Evolutionary conservation across 2,113 vertebrate genomes (phyloP).

Genomic region (Falcunculus frontatus): DNA sequence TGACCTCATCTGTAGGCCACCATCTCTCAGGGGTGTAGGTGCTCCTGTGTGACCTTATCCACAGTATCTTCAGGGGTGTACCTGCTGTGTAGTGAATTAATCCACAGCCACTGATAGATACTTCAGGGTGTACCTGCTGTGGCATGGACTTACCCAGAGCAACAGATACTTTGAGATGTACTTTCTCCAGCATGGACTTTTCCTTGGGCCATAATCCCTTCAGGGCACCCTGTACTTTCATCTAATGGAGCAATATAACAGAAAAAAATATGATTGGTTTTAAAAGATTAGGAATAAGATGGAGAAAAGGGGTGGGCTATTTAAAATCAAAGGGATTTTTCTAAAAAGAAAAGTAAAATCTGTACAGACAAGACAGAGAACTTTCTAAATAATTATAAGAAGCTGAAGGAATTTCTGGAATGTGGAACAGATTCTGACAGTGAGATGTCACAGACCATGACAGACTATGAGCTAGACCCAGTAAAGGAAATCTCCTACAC

Average conservation of each 20-base stretch:
- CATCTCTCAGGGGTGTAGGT: not conserved
- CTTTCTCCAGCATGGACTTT: not conserved
- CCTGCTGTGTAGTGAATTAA: not conserved
- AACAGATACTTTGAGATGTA: not conserved
- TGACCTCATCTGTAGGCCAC: not conserved
- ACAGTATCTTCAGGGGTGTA: not conserved
- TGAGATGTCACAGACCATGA: not conserved
- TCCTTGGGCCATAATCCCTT: not conserved
- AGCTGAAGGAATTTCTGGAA: not conserved
- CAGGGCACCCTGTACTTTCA: not conserved
- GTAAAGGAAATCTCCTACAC: not conserved
- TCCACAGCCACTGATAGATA: not conserved
- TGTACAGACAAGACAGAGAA: not conserved
- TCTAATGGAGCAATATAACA: not conserved
- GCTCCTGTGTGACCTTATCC: not conserved
- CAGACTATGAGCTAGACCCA: not conserved
- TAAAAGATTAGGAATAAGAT: not conserved
- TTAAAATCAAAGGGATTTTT: not conserved
- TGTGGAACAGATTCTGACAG: not conserved
- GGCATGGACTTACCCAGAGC: not conserved
- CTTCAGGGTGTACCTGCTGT: not conserved
- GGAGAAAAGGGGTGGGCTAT: not conserved
- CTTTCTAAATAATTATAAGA: not conserved
- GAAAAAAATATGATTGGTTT: not conserved
- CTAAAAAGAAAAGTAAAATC: not conserved